Conservation (phyloP, 2,888 invertebrate species). For the Sycophila texana region DNA sequence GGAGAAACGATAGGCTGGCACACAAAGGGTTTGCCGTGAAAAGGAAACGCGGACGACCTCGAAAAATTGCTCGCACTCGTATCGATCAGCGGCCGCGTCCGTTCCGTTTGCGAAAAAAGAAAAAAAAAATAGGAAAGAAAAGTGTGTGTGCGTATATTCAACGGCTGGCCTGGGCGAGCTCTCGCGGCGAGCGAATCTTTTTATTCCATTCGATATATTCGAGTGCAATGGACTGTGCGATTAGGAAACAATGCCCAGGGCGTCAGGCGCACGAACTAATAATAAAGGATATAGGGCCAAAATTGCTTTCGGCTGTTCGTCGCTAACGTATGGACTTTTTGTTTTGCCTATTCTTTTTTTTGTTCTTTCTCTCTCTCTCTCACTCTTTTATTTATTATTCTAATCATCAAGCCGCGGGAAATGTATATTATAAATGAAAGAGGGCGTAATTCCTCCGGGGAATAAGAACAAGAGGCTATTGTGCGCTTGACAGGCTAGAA, state of each 20-base stretch:
- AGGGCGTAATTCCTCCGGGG: too few relatives aligned
- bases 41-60: constrained; percentile 25
- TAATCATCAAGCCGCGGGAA: too few relatives aligned
- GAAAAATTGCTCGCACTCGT: constrained; percentile 33
- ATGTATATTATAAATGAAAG: too few relatives aligned
- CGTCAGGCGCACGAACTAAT: constrained; percentile 1
- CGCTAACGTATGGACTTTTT: too few relatives aligned
- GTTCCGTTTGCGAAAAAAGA: constrained; percentile 11
- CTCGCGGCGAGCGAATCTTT: constrained; percentile 17
- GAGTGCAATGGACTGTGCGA: constrained; percentile 40
- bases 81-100: constrained; percentile 27
- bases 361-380: too few relatives aligned
- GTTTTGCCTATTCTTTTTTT: too few relatives aligned
- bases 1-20: neutral
- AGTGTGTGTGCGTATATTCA: neutral
- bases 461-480: too few relatives aligned
- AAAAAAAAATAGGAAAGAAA: neutral
- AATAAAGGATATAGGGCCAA: constrained; percentile 11
- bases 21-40: constrained; percentile 15
- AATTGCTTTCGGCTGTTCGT: too few relatives aligned
- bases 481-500: too few relatives aligned
- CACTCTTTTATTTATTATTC: too few relatives aligned
- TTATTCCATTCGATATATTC: constrained; percentile 9
- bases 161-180: constrained; percentile 6
- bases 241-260: constrained; percentile 12